Evolutionary conservation across 2,888 invertebrate species (phyloP).

Genomic region (Drosophila antonietae): DNA sequence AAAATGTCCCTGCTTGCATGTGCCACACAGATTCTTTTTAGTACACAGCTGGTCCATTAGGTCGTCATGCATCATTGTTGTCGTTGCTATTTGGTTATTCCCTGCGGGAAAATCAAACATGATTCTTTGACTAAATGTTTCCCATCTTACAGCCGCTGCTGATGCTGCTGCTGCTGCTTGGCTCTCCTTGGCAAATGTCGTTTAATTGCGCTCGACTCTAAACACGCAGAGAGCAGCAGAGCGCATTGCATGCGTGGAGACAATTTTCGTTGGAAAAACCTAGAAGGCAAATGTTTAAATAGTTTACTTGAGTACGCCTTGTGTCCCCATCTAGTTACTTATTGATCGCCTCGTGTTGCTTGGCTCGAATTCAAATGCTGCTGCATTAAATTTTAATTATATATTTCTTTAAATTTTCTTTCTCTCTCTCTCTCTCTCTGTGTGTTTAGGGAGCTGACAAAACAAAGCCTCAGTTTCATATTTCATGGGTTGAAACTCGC

Average conservation of each 20-base stretch:
- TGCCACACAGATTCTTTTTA: not conserved
- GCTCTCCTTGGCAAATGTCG: slow-evolving; percentile 11
- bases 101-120: slow-evolving; percentile 61
- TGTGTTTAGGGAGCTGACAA: slow-evolving; percentile 51
- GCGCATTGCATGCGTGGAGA: slow-evolving; percentile 35
- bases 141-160: slow-evolving; percentile 6
- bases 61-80: slow-evolving; percentile 38
- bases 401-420: slow-evolving; percentile 19
- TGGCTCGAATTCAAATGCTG: slow-evolving; percentile 52
- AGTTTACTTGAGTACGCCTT: slow-evolving; percentile 43
- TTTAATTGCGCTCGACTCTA: slow-evolving; percentile 29
- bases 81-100: slow-evolving; percentile 42
- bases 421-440: not conserved
- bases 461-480: slow-evolving; percentile 58
- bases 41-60: slow-evolving; percentile 54
- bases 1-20: not conserved
- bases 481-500: slow-evolving; percentile 41
- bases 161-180: not conserved
- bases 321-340: slow-evolving; percentile 48
- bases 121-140: slow-evolving; percentile 24
- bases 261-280: slow-evolving; percentile 46
- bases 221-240: slow-evolving; percentile 6
- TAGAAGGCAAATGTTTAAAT: slow-evolving; percentile 41
- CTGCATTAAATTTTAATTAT: slow-evolving; percentile 63
- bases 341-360: slow-evolving; percentile 35